Evolutionary conservation across 2,113 vertebrate genomes (phyloP).

Genomic region (Cyprinodon tularosa): DNA sequence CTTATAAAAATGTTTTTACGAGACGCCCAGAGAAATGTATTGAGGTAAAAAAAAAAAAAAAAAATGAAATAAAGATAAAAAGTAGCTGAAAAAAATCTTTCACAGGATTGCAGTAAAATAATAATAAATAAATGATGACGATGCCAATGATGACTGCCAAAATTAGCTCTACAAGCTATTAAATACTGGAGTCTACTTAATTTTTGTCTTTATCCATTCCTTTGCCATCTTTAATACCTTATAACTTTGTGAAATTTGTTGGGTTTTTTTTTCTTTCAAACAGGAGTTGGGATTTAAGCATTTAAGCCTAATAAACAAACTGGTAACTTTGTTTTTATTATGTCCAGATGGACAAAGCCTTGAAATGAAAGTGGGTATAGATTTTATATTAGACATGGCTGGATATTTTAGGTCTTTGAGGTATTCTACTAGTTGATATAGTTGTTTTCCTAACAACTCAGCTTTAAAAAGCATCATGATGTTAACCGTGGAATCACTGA

Average conservation of each 20-base stretch:
- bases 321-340: neutral
- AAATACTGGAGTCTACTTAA: neutral
- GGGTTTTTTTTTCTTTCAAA: no score
- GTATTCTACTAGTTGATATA: neutral
- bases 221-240: neutral
- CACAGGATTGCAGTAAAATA: no score
- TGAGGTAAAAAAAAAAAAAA: neutral
- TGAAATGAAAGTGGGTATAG: neutral
- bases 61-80: neutral
- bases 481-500: no score
- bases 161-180: neutral
- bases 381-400: neutral
- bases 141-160: neutral
- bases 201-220: neutral
- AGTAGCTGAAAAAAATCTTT: neutral
- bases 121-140: no score
- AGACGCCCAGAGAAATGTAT: no score
- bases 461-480: neutral
- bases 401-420: neutral
- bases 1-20: neutral
- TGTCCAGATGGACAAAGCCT: neutral
- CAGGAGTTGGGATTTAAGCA: neutral
- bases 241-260: no score
- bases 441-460: neutral
- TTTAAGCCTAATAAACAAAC: neutral